Evolutionary conservation across 2,888 invertebrate genomes (phyloP), one percentile per base, ranked within the genome.

Genomic region (Dryocosmus kuriphilus): DNA sequence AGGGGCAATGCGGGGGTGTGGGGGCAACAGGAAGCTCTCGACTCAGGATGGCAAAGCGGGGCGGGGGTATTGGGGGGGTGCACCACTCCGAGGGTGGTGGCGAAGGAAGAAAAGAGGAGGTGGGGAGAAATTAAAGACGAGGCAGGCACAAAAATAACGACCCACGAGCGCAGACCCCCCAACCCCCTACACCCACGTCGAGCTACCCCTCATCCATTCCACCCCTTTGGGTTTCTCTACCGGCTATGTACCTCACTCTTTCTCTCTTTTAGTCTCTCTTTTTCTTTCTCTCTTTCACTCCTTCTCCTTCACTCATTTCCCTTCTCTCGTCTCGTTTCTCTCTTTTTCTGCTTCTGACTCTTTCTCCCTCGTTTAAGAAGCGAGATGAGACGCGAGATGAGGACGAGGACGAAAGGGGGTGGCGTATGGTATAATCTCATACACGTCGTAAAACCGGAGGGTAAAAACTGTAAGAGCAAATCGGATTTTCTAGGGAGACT

Each of bases 61-160:
- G 78, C 32, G 76, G 76, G 32, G 73, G 65, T 55, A 65, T 55
- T 63, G 63, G n/a, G 35, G 77, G 38, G 61, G 74, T 74, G 74
- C 55, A 77, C 55, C 41, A 77, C 71, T 57, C 30, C 76, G 74
- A 73, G 76, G 30, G 74, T 41, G 60, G 75, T 73, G 75, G 74
- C 75, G 74, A 75, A 61, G 60, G 82, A 82, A 82, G 79, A 77
- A 77, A 74, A 74, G 73, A 77, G 77, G 78, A 80, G 82, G 82
- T 82, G 80, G 82, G 81, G 82, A 80, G 80, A 82, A 82, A 82
- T 91, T 91, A 91, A 91, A 91, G 91, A 91, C 91, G 91, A 91
- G 90, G 90, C 90, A 90, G 90, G 91, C 91, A 91, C 91, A 91
- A 91, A 91, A 91, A 91, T 91, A 91, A 91, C 91, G 83, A 84